Evolutionary conservation across 2,113 vertebrate species (phyloP), one percentile per base, ranked within the genome.

Genomic region (Eurypyga helias): DNA sequence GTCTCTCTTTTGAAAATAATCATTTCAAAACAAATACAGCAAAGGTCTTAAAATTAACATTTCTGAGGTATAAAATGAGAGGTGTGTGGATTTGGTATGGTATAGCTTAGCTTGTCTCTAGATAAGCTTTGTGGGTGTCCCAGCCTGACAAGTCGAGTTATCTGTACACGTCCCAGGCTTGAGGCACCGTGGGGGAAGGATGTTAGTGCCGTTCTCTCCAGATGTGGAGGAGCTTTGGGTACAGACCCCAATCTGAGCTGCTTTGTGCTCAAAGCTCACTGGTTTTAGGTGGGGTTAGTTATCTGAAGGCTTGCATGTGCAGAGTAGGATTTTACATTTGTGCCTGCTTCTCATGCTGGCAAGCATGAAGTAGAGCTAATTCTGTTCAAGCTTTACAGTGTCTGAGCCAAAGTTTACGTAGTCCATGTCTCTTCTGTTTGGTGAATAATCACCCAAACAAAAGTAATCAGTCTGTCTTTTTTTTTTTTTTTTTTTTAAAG

Each of bases 161-260:
- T 6, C 31, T 19, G 34, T 25, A 0, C 1, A 0, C 0, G 0
- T 49, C 13, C 24, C 51, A 69, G 84, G 78, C 41, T 23, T 25
- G 20, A 45, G 43, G 57, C 13, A 13, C 5, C 11, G 0, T 16
- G 29, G 2, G n/a, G 58, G 33, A 5, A 41, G 58, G 4, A 21
- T 2, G 3, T 38, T 46, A 3, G 12, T 52, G 46, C 24, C 17
- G 12, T 1, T 52, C 19, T 12, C 1, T 24, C 66, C 66, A 46
- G 23, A 14, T 34, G 38, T 38, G 36, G 38, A 38, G 49, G 16
- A 49, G 36, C 14, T 41, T 49, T 45, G 11, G 16, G 26, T 7
- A 6, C 33, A 26, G 28, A 51, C 20, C 49, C n/a, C 41, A 28
- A 1, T 17, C 17, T 43, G 9, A 64, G 49, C 77, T 80, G 49